Conservation (phyloP, 64 coral and sea anemone species). For the Pocillopora verrucosa region DNA sequence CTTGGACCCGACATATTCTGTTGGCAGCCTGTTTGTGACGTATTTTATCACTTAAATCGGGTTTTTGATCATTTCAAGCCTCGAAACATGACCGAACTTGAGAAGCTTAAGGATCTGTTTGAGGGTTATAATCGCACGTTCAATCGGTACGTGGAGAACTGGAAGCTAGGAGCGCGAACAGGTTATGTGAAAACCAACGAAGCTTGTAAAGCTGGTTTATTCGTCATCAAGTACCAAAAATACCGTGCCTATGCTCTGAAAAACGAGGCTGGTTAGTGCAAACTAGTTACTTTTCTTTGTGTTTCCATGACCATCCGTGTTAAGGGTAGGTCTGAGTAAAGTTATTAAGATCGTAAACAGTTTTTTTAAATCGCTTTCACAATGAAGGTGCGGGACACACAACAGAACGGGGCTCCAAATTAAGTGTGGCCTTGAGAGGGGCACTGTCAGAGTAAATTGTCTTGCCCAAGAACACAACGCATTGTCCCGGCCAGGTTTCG, state of each 20-base stretch:
- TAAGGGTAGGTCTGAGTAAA: too few species aligned
- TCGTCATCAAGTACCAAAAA: constrained; percentile 9
- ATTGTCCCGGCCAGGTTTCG: too few species aligned
- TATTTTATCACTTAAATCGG: not conserved
- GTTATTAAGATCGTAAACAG: too few species aligned
- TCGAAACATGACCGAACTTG: constrained; percentile 36
- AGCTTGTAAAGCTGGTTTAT: constrained; percentile 43
- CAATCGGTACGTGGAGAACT: constrained; percentile 19
- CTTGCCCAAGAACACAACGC: too few species aligned
- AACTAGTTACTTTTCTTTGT: not conserved
- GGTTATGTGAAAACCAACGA: constrained; percentile 37
- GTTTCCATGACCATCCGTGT: too few species aligned
- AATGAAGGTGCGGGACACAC: too few species aligned
- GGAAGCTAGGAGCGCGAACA: constrained; percentile 33
- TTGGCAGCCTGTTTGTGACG: constrained; percentile 15
- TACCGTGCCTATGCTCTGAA: not conserved
- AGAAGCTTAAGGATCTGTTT: constrained; percentile 12
- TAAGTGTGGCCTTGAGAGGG: too few species aligned
- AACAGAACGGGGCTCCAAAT: too few species aligned
- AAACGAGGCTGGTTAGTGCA: constrained; percentile 11
- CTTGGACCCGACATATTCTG: constrained; percentile 54
- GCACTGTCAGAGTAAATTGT: too few species aligned
- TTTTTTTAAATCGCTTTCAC: too few species aligned
- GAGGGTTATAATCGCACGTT: constrained; percentile 50
- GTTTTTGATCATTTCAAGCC: constrained; percentile 29